A percentile compares a stretch with the other conserved stretches of the same genome.
These are phyloP conservation scores for Trachelus stipa DNA, from an alignment of 2,888 invertebrate genomes.

Conservation along the genomic window DNA sequence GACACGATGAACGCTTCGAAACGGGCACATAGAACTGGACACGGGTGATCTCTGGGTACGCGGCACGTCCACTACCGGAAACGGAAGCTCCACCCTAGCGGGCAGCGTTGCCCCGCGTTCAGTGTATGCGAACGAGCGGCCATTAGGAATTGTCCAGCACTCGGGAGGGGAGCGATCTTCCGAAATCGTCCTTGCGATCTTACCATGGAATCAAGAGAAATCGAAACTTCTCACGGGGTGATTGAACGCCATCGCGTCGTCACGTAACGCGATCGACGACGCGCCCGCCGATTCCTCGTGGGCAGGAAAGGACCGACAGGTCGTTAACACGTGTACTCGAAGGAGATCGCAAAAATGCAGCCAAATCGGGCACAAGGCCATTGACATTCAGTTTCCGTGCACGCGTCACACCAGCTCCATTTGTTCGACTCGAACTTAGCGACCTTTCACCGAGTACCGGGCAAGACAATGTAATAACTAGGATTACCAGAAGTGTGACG, in stretches of 20 bases:
- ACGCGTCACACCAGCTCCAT: slow-evolving; percentile 29
- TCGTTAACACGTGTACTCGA: slow-evolving; percentile 24
- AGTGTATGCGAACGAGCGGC: not conserved
- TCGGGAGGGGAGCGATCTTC: not conserved
- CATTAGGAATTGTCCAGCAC: not conserved
- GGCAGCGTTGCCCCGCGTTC: slow-evolving; percentile 26
- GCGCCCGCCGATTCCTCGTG: no score
- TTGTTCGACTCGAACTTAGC: slow-evolving; percentile 13
- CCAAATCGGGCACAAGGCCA: slow-evolving; percentile 46
- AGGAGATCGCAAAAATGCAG: slow-evolving; percentile 1
- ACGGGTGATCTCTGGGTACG: slow-evolving; percentile 40
- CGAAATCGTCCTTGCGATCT: not conserved
- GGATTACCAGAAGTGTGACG: no score
- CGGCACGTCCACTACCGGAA: slow-evolving; percentile 61
- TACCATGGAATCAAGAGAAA: not conserved
- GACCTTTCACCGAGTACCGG: not conserved
- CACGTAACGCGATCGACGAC: no score
- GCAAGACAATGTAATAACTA: no score
- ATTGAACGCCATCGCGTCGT: slow-evolving; percentile 14
- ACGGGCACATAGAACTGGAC: slow-evolving; percentile 23
- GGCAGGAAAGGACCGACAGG: slow-evolving; percentile 12
- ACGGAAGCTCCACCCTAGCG: slow-evolving; percentile 63
- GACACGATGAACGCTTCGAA: not conserved
- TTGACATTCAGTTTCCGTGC: slow-evolving; percentile 34
- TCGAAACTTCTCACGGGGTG: not conserved